phyloP scores from a whole-genome alignment of 1,140 invertebrate genomes.

The Cotesia chilonis region DNA sequence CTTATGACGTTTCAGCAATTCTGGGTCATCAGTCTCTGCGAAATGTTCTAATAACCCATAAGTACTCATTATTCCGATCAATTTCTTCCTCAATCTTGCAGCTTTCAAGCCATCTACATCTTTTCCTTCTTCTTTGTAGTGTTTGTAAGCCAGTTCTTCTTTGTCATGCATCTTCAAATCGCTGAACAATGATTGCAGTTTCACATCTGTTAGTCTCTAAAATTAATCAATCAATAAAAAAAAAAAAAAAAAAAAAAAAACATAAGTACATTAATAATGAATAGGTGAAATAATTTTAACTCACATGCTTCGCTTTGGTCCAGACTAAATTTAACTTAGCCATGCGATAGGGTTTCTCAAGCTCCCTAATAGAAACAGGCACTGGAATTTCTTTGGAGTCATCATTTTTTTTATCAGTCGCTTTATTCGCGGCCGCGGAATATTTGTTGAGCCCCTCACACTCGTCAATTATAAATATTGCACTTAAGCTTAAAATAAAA shows the following conservation, averaged over 20 bases:
- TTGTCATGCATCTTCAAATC: constrained; percentile 93
- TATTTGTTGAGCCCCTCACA: constrained; percentile 66
- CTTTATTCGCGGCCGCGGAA: constrained; percentile 67
- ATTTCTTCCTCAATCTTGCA: constrained; percentile 80
- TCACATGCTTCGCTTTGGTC: constrained; percentile 83
- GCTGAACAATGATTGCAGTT: constrained; percentile 85
- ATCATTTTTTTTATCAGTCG: constrained; percentile 28
- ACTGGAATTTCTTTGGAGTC: constrained; percentile 57
- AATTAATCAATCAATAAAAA: constrained; percentile 14
- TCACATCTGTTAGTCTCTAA: constrained; percentile 82
- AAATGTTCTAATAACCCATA: constrained; percentile 86
- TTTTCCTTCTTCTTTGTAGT: constrained; percentile 79
- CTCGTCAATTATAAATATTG: too few relatives aligned
- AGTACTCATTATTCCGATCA: constrained; percentile 82
- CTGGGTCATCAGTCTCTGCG: constrained; percentile 71
- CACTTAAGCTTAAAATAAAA: too few relatives aligned
- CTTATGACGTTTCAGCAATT: constrained; percentile 63
- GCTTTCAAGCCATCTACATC: constrained; percentile 89
- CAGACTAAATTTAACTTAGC: constrained; percentile 85
- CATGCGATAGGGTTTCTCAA: constrained; percentile 84
- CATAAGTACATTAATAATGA: constrained; percentile 1
- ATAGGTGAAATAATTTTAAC: constrained; percentile 21
- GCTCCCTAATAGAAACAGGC: constrained; percentile 66
- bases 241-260: neutral
- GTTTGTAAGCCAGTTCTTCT: constrained; percentile 86